phyloP scores from a whole-genome alignment of 1,140 invertebrate species.

The Euglossa dilemma region DNA sequence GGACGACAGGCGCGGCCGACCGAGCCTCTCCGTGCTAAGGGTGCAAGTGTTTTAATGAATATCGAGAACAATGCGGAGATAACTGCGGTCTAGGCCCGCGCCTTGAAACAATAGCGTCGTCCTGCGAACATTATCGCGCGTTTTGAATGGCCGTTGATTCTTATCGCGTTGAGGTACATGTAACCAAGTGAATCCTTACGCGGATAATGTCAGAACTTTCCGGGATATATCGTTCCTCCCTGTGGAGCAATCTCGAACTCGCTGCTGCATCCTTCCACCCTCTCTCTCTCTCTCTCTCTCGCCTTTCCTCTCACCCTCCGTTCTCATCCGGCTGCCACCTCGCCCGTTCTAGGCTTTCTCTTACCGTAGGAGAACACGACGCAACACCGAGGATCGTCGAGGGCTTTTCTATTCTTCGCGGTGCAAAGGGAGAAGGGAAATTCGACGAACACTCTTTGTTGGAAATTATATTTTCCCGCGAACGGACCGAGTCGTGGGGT shows the following conservation, averaged over 20 bases:
- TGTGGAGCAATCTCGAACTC: conserved; percentile 27
- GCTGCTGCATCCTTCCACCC: not conserved
- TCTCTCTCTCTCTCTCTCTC: not conserved
- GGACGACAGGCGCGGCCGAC: not conserved
- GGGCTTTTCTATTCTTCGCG: not conserved
- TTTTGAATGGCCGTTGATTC: conserved; percentile 67
- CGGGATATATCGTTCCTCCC: conserved; percentile 56
- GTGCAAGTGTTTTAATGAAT: conserved; percentile 72
- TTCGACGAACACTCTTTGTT: not conserved
- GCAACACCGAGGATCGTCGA: not conserved
- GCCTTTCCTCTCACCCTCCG: not conserved
- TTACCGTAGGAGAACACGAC: not conserved
- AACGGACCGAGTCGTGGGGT: not conserved
- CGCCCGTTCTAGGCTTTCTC: too few relatives aligned
- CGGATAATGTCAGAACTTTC: conserved; percentile 66
- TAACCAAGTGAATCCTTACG: conserved; percentile 65
- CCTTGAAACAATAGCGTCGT: conserved; percentile 63
- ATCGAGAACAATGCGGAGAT: conserved; percentile 71
- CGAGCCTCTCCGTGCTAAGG: not conserved
- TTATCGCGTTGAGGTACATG: conserved; percentile 60
- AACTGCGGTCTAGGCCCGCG: conserved; percentile 52
- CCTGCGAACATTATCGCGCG: conserved; percentile 60
- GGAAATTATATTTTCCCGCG: not conserved
- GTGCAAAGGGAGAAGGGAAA: not conserved
- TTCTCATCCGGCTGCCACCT: too few relatives aligned